Evolutionary conservation across 1,140 invertebrate genomes (phyloP).

Genomic region (Tetramorium simillimum): DNA sequence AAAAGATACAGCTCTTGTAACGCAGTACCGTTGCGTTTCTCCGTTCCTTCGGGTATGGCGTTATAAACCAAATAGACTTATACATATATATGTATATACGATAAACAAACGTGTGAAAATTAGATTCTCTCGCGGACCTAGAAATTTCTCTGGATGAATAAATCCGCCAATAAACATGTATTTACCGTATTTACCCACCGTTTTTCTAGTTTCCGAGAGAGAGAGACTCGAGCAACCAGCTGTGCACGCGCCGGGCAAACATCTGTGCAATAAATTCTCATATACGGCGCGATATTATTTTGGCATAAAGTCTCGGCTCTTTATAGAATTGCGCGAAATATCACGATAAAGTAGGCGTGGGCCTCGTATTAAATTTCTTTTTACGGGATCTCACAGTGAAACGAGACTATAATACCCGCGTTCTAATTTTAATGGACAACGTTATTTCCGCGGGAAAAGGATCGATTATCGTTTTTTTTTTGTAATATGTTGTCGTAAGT

Average conservation of each 20-base stretch:
- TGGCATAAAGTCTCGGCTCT: neutral
- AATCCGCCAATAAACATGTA: neutral
- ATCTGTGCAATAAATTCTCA: neutral
- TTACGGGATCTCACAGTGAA: neutral
- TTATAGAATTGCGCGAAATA: neutral
- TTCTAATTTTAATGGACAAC: neutral
- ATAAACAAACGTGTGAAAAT: neutral
- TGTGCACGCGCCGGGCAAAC: neutral
- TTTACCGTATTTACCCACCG: neutral
- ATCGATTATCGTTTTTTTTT: neutral
- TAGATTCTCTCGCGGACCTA: neutral
- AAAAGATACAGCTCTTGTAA: neutral
- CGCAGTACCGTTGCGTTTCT: neutral
- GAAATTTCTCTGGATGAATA: neutral
- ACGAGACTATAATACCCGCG: neutral
- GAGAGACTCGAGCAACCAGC: neutral
- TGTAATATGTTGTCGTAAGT: neutral
- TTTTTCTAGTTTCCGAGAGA: neutral
- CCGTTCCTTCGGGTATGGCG: neutral
- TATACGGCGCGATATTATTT: neutral
- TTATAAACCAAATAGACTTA: neutral
- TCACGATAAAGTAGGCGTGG: neutral
- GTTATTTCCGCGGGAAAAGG: neutral
- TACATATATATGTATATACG: too few species aligned
- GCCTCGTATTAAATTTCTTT: neutral